Evolutionary conservation across 2,797 vertebrate genomes (phyloP).

Genomic region (Rhinichthys osculus): DNA sequence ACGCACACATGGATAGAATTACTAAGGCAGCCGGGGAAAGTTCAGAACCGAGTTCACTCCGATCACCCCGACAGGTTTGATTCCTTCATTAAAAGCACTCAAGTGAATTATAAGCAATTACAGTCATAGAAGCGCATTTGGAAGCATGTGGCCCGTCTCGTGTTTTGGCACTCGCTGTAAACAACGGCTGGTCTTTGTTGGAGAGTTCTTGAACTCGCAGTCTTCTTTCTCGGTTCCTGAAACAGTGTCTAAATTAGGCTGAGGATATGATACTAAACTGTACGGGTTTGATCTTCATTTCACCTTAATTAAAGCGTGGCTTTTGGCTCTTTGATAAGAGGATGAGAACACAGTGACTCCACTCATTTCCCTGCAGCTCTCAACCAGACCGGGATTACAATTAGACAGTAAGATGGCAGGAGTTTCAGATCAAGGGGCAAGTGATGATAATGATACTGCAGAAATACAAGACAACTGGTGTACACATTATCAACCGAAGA

Average conservation of each 20-base stretch:
- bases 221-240: slow-evolving; percentile 26
- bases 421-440: slow-evolving; percentile 24
- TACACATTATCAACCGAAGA: slow-evolving; percentile 4
- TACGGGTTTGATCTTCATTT: slow-evolving; percentile 52
- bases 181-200: slow-evolving; percentile 42
- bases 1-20: slow-evolving; percentile 45
- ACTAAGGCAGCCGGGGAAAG: slow-evolving; percentile 4
- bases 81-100: slow-evolving; percentile 61
- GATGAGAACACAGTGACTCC: slow-evolving; percentile 38
- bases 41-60: slow-evolving; percentile 28
- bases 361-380: slow-evolving; percentile 27
- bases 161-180: slow-evolving; percentile 37
- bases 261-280: slow-evolving; percentile 53
- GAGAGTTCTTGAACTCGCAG: slow-evolving; percentile 41
- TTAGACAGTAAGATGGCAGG: slow-evolving; percentile 37
- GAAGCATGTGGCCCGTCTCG: slow-evolving; percentile 31
- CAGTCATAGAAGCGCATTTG: slow-evolving; percentile 43
- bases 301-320: slow-evolving; percentile 58
- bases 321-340: slow-evolving; percentile 57
- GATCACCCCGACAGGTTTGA: slow-evolving; percentile 53
- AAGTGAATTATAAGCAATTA: slow-evolving; percentile 74
- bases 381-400: slow-evolving; percentile 43
- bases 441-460: slow-evolving; percentile 17
- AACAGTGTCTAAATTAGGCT: slow-evolving; percentile 38
- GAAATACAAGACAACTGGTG: slow-evolving; percentile 16